A percentile compares a stretch with the other conserved stretches of the same genome.
Conservation (phyloP, 1,140 invertebrate species). For the Drosophila triauraria region DNA sequence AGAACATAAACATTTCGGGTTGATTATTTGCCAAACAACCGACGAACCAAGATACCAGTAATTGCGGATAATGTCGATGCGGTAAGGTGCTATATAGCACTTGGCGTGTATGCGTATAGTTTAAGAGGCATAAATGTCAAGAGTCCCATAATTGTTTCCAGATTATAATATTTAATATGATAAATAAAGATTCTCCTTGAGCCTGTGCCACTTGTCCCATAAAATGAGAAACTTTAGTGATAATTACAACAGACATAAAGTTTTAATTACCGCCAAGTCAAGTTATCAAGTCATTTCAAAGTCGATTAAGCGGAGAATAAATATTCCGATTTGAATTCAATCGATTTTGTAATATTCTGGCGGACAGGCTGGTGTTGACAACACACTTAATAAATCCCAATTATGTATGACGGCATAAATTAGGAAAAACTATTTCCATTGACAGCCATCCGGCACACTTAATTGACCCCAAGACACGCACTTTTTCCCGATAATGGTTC, state of each 20-base stretch:
- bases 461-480: slow-evolving; percentile 64
- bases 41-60: slow-evolving; percentile 43
- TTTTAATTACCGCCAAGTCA: slow-evolving; percentile 49
- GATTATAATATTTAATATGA: background rate
- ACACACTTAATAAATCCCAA: slow-evolving; percentile 68
- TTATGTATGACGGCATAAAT: slow-evolving; percentile 69
- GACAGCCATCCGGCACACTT: slow-evolving; percentile 49
- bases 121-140: slow-evolving; percentile 7
- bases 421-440: slow-evolving; percentile 39
- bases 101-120: background rate
- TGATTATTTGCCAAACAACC: slow-evolving; percentile 65
- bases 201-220: background rate
- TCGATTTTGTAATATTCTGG: slow-evolving; percentile 42
- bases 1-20: slow-evolving; percentile 28
- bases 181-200: slow-evolving; percentile 4
- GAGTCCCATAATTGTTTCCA: slow-evolving; percentile 5
- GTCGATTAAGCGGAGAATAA: slow-evolving; percentile 46
- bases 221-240: slow-evolving; percentile 32
- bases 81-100: slow-evolving; percentile 47
- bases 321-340: slow-evolving; percentile 30
- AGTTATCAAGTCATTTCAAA: slow-evolving; percentile 55
- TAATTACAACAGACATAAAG: slow-evolving; percentile 31
- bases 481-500: slow-evolving; percentile 21
- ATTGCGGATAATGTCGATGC: slow-evolving; percentile 61
- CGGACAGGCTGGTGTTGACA: slow-evolving; percentile 62